Percentiles rank a stretch among this genome's conserved stretches.
Evolutionary conservation across 2,113 vertebrate species (phyloP).

Genomic region (Colinus virginianus): DNA sequence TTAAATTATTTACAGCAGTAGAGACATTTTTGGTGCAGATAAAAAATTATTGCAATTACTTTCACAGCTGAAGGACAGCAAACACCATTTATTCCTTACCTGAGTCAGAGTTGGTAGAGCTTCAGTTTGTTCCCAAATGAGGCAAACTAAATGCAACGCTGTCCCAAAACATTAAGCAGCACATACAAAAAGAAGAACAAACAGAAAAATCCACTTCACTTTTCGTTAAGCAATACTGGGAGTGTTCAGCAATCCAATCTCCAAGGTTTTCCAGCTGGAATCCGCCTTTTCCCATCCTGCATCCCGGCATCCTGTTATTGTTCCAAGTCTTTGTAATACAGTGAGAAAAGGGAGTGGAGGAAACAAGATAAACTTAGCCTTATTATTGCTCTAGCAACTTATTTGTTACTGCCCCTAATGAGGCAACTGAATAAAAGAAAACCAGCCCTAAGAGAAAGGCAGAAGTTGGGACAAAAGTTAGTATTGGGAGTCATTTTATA

Average conservation of each 20-base stretch:
- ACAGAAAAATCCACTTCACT: conserved; percentile 30
- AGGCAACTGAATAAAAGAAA: conserved; percentile 58
- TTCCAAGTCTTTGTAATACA: conserved; percentile 71
- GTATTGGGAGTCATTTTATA: not conserved
- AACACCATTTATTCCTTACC: conserved; percentile 42
- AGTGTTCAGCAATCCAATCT: conserved; percentile 68
- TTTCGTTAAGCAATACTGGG: conserved; percentile 55
- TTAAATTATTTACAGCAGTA: not conserved
- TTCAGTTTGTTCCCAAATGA: not conserved
- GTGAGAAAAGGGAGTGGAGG: conserved; percentile 76
- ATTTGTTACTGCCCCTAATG: conserved; percentile 35
- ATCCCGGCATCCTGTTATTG: conserved; percentile 88
- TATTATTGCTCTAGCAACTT: conserved; percentile 56
- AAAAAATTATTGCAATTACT: not conserved
- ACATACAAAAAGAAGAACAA: not conserved
- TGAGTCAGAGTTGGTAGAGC: not conserved
- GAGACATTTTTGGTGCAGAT: not conserved
- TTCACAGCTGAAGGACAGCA: not conserved
- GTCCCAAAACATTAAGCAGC: not conserved
- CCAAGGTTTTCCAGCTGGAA: conserved; percentile 75
- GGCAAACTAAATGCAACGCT: not conserved
- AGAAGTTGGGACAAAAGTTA: not conserved
- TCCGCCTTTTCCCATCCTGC: conserved; percentile 80
- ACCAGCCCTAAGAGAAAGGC: not conserved
- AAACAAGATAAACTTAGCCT: conserved; percentile 79